Evolutionary conservation across 2,797 vertebrate genomes (phyloP).

Genomic region (Mormyrops boulengeri): DNA sequence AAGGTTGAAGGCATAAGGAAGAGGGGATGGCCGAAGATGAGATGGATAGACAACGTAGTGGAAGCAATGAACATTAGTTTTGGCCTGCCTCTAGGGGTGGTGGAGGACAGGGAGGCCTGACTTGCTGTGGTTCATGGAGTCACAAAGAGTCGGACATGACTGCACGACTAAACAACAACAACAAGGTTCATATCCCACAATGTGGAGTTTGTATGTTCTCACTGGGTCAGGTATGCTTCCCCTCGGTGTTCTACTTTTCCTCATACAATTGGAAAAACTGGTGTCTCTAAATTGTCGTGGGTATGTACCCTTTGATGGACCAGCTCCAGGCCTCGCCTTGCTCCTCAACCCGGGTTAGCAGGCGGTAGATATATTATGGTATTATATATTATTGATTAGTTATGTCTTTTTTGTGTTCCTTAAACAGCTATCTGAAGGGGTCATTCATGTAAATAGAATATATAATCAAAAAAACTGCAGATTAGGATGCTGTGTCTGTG

Average conservation of each 20-base stretch:
- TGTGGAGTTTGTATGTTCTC: background rate
- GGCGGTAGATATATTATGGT: background rate
- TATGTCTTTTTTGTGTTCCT: background rate
- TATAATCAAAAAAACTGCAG: background rate
- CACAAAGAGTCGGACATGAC: background rate
- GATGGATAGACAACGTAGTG: background rate
- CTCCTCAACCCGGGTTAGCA: background rate
- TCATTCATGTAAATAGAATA: background rate
- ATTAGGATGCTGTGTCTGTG: background rate
- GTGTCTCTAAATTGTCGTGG: background rate
- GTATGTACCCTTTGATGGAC: background rate
- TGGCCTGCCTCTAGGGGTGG: background rate
- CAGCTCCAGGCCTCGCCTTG: background rate
- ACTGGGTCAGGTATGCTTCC: too few species aligned
- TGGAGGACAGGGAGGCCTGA: background rate
- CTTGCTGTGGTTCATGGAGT: background rate
- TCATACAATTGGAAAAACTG: background rate
- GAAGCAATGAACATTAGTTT: background rate
- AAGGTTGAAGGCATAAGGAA: background rate
- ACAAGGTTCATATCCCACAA: background rate
- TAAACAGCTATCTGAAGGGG: background rate
- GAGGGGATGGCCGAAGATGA: background rate
- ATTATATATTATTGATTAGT: background rate
- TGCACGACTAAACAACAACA: background rate
- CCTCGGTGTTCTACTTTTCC: background rate